phyloP scores from a whole-genome alignment of 2,888 invertebrate genomes.

The Melinopterus prodromus region DNA sequence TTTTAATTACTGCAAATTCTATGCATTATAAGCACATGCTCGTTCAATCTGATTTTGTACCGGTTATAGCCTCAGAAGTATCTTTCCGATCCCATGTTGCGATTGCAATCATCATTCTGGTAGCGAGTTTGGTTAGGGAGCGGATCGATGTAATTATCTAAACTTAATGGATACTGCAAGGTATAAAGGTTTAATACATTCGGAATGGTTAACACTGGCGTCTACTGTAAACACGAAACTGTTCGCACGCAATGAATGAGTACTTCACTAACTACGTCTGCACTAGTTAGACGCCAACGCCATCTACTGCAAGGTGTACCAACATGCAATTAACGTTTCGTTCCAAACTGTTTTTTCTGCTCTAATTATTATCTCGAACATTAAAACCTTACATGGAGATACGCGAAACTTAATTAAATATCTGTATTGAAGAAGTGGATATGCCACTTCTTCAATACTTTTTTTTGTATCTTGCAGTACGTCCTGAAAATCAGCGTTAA shows the following conservation, averaged over 20 bases:
- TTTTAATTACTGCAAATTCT: too few species aligned
- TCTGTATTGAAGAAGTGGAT: too few species aligned
- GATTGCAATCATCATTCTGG: not conserved
- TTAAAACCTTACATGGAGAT: too few species aligned
- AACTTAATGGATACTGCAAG: slow-evolving; percentile 4
- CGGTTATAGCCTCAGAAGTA: not conserved
- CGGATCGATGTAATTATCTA: not conserved
- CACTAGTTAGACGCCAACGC: not conserved
- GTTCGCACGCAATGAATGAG: not conserved
- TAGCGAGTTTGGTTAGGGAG: not conserved
- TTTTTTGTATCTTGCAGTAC: too few species aligned
- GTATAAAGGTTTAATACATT: not conserved
- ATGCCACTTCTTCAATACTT: too few species aligned
- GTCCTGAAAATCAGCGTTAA: too few species aligned
- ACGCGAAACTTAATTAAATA: too few species aligned
- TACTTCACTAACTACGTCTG: slow-evolving; percentile 4
- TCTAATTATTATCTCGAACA: not conserved
- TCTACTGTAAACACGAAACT: not conserved
- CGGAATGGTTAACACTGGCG: not conserved
- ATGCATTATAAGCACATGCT: not conserved
- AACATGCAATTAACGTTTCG: not conserved
- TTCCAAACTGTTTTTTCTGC: not conserved
- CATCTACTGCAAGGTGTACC: not conserved
- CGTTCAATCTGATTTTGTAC: not conserved
- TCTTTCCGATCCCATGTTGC: not conserved